Percentiles rank a stretch among this genome's conserved stretches.
Evolutionary conservation across 2,113 vertebrate genomes (phyloP).

Genomic region (Sylvilagus bachmani): DNA sequence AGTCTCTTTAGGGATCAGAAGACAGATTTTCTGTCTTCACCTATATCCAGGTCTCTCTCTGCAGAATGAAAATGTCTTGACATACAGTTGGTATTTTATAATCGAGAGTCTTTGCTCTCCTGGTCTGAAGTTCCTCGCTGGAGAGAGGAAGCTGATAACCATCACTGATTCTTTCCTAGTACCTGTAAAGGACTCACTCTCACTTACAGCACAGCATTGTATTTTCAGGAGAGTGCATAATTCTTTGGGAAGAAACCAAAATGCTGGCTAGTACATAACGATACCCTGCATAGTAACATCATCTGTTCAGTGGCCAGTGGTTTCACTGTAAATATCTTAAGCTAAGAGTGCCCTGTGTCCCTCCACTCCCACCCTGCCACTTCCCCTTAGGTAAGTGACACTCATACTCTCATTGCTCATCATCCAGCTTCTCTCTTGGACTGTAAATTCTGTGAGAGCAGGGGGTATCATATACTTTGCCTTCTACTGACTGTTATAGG

Average conservation of each 20-base stretch:
- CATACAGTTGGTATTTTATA: not conserved
- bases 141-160: conserved; percentile 4
- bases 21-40: not conserved
- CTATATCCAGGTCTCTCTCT: not conserved
- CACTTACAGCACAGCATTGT: not conserved
- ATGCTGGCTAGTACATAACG: not conserved
- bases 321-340: not conserved
- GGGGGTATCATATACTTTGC: not conserved
- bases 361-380: not conserved
- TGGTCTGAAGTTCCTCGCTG: conserved; percentile 16
- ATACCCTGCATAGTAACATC: not conserved
- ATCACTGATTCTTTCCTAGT: not conserved
- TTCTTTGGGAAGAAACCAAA: conserved; percentile 25
- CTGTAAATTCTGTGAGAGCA: not conserved
- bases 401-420: not conserved
- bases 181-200: not conserved
- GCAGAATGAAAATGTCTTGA: conserved; percentile 24
- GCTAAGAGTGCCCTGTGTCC: not conserved
- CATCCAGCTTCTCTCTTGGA: not conserved
- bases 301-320: not conserved
- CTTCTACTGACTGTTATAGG: not conserved
- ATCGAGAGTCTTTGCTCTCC: not conserved
- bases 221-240: not conserved
- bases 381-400: not conserved
- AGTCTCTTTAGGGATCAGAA: conserved; percentile 1